Conservation (phyloP, 2,797 vertebrate genomes). For the Oryzias sinensis region DNA sequence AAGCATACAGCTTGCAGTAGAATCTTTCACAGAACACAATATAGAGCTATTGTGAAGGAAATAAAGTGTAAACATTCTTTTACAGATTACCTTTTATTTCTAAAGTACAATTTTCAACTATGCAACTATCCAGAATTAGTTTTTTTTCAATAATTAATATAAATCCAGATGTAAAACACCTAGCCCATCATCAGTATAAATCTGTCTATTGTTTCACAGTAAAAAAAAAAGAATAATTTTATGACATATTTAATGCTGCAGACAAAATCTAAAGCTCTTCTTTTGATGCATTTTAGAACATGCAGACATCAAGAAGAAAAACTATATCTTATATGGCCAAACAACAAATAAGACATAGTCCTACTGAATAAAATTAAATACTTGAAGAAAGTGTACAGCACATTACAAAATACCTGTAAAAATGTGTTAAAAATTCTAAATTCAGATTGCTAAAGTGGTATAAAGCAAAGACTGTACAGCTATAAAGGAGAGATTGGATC, state of each 20-base stretch:
- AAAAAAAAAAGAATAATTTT: background rate
- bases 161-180: constrained; percentile 44
- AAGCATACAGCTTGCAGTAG: constrained; percentile 22
- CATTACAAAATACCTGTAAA: constrained; percentile 10
- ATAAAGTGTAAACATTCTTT: constrained; percentile 34
- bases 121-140: constrained; percentile 33
- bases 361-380: constrained; percentile 28
- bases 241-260: background rate
- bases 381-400: constrained; percentile 6
- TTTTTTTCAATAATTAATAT: constrained; percentile 52
- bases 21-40: constrained; percentile 13
- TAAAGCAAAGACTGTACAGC: no score
- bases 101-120: constrained; percentile 49
- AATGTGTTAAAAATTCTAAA: background rate
- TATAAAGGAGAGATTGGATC: no score
- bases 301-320: background rate
- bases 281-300: background rate
- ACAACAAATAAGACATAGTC: constrained; percentile 4
- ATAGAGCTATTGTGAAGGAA: constrained; percentile 27
- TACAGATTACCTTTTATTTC: constrained; percentile 28
- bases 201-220: constrained; percentile 1
- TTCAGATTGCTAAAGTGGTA: no score
- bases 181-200: constrained; percentile 46
- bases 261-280: background rate
- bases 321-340: background rate